Evolutionary conservation across 2,888 invertebrate genomes (phyloP).

Genomic region (Aphrophora alni): DNA sequence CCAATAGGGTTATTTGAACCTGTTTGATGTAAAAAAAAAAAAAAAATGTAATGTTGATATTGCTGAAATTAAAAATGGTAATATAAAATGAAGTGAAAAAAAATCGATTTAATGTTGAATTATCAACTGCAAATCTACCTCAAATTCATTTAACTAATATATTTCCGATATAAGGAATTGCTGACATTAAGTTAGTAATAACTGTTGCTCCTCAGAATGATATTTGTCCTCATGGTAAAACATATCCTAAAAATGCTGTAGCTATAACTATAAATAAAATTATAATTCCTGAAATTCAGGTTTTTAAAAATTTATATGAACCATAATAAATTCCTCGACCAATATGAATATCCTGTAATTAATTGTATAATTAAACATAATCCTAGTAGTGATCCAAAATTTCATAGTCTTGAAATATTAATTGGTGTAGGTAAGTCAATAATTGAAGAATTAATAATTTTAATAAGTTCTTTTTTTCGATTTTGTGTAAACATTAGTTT

Average conservation of each 20-base stretch:
- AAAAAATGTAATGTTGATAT: neutral
- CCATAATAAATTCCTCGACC: neutral
- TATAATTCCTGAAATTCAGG: conserved; percentile 70
- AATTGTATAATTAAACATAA: neutral
- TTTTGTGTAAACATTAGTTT: conserved; percentile 50
- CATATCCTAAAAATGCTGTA: conserved; percentile 80
- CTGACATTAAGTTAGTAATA: neutral
- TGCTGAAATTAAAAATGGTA: neutral
- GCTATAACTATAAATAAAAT: conserved; percentile 72
- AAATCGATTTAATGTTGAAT: neutral
- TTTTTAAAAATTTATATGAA: conserved; percentile 48
- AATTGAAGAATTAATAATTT: conserved; percentile 66
- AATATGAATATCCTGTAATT: conserved; percentile 51
- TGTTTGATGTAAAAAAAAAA: neutral
- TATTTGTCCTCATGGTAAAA: conserved; percentile 81
- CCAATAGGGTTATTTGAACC: neutral
- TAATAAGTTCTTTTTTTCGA: conserved; percentile 55
- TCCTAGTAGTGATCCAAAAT: neutral
- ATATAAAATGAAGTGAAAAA: neutral
- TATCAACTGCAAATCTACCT: neutral
- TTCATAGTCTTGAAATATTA: neutral
- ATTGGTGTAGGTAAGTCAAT: conserved; percentile 58
- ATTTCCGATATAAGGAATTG: neutral
- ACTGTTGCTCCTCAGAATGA: conserved; percentile 77
- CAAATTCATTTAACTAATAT: neutral